A percentile compares a stretch with the other conserved stretches of the same genome.
Evolutionary conservation across 2,888 invertebrate species (phyloP).

Genomic region (Agrochola macilenta): DNA sequence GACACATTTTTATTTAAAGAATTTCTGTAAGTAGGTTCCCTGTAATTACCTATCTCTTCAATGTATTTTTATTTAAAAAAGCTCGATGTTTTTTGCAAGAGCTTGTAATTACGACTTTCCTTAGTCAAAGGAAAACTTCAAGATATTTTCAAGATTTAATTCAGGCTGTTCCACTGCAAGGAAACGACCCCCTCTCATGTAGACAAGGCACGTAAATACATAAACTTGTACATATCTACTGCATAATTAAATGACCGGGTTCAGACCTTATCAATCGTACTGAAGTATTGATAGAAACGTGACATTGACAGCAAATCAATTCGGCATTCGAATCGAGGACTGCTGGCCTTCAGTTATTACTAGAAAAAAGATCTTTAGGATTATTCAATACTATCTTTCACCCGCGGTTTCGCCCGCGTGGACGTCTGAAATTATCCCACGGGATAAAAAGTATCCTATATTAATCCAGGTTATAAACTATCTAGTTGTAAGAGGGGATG

Average conservation of each 20-base stretch:
- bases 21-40: not conserved
- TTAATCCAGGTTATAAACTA: no score
- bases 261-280: not conserved
- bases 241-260: not conserved
- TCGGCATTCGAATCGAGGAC: not conserved
- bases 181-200: not conserved
- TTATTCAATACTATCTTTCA: not conserved
- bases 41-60: not conserved
- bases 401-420: no score
- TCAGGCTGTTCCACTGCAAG: not conserved
- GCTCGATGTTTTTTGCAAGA: not conserved
- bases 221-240: not conserved
- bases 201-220: not conserved
- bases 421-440: no score
- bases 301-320: conserved; percentile 19
- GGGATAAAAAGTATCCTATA: no score
- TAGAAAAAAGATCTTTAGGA: not conserved
- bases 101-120: not conserved
- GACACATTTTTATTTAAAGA: not conserved
- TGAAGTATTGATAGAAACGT: conserved; percentile 9
- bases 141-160: not conserved
- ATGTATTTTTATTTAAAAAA: not conserved
- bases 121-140: not conserved
- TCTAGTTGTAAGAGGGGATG: no score
- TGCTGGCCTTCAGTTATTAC: not conserved